Base-by-base conservation (phyloP, 2,888 invertebrate genomes). In the Neoitamus cyanurus region DNA sequence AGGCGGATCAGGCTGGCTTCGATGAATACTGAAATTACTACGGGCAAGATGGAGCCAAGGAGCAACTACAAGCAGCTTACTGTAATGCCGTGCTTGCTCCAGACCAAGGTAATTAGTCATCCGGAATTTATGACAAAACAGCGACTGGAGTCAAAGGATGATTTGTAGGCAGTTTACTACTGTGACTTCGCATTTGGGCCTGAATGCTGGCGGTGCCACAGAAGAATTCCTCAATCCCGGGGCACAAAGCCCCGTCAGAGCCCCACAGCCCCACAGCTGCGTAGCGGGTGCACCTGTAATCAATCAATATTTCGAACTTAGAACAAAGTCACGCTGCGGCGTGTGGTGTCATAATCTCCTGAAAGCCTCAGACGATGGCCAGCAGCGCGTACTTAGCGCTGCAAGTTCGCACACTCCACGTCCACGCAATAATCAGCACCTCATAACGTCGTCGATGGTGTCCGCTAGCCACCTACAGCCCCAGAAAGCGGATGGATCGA, bases 51-150 rank as follows among this genome's bases (percentile, higher is more conserved):
- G 28, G 36, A 77, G 25, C 42, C 77, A 42, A 77, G 77, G 77
- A 77, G 77, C 77, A 77, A 46, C 77, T 77, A 77, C 77, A 77
- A 77, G 77, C 77, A 77, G 77, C 77, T 77, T 77, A 77, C 42
- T 3, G 42, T 77, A 77, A 77, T 77, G 58, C 58, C 37, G 25
- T 31, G n/a, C n/a, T n/a, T 58, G 15, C 34, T 20, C n/a, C 58
- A 31, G 36, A 80, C 30, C 58, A 34, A 13, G 82, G 85, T 84
- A 84, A 85, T 85, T 85, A 85, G 85, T 85, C 84, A 85, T 85
- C 68, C 11, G 85, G 85, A 85, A 85, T 85, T 84, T 84, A 84
- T 72, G 85, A 85, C 85, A 84, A 85, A 84, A 80, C 13, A 84
- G 75, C 48, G 80, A 84, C 83, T 85, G 84, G 25, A 82, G 68